Evolutionary conservation across 2,888 invertebrate genomes (phyloP).

Genomic region (Arrhopalites spinosus): DNA sequence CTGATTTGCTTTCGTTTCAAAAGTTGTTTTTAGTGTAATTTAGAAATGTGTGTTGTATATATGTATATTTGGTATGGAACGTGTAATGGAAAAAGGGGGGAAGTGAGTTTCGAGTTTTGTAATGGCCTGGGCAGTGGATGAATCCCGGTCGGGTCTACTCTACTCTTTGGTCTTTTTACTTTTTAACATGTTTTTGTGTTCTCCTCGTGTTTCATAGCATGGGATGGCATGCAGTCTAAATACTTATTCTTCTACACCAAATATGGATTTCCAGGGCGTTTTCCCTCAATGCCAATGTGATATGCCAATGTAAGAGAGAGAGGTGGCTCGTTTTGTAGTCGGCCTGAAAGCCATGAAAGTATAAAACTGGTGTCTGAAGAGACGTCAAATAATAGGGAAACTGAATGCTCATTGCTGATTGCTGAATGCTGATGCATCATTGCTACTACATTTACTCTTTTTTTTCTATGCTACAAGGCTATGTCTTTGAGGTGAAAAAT

Average conservation of each 20-base stretch:
- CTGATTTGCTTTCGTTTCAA: not conserved
- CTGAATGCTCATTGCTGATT: not conserved
- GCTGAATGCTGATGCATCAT: not conserved
- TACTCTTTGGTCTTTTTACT: not conserved
- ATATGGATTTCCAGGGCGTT: slow-evolving; percentile 42
- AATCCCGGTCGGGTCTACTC: slow-evolving; percentile 26
- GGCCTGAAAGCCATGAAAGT: slow-evolving; percentile 16
- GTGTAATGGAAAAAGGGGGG: not conserved
- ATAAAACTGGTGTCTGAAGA: slow-evolving; percentile 1
- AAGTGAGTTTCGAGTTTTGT: slow-evolving; percentile 10
- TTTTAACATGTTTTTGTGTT: not conserved
- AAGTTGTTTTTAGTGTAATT: not conserved
- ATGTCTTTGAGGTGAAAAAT: no score
- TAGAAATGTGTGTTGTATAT: not conserved
- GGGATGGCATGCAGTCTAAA: slow-evolving; percentile 7
- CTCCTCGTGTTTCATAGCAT: not conserved
- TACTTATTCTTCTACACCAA: slow-evolving; percentile 26
- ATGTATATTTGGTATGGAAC: not conserved
- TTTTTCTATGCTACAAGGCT: no score
- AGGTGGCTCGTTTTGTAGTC: slow-evolving; percentile 6
- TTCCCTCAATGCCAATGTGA: slow-evolving; percentile 34
- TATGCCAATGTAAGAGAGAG: not conserved
- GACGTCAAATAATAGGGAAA: not conserved
- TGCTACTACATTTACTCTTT: no score
- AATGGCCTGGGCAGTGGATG: not conserved